phyloP scores from a whole-genome alignment of 2,888 invertebrate species.

The Chydorus sphaericus region DNA sequence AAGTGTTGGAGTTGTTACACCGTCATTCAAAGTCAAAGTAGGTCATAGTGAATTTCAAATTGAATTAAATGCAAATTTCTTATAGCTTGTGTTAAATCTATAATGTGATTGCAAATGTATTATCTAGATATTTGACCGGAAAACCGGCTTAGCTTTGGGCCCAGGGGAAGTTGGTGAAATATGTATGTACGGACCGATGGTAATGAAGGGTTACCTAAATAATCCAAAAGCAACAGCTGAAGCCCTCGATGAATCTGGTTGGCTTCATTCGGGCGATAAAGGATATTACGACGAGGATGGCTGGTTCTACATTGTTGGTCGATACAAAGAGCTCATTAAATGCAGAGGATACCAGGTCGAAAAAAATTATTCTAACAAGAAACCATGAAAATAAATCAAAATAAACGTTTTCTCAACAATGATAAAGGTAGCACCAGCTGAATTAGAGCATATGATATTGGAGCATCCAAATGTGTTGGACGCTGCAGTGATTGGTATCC shows the following conservation, averaged over 20 bases:
- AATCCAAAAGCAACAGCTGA: conserved; percentile 31
- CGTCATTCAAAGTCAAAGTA: no score
- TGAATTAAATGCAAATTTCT: no score
- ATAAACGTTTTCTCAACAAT: no score
- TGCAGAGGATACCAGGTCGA: conserved; percentile 33
- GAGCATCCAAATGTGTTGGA: conserved; percentile 55
- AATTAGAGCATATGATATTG: conserved; percentile 63
- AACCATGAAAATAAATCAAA: no score
- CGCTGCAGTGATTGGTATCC: conserved; percentile 63
- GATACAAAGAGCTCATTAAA: conserved; percentile 35
- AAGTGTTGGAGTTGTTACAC: no score
- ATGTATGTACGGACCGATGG: conserved; percentile 53
- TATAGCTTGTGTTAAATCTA: no score
- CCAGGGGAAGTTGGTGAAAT: conserved; percentile 55
- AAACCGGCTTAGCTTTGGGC: conserved; percentile 40
- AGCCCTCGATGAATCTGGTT: conserved; percentile 30
- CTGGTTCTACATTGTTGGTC: conserved; percentile 29
- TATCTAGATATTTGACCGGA: conserved; percentile 38
- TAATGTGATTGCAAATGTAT: conserved; percentile 41
- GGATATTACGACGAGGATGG: conserved; percentile 29
- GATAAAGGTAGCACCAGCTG: conserved; percentile 51
- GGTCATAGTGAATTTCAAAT: no score
- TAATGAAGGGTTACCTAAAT: conserved; percentile 36
- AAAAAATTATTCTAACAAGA: no score
- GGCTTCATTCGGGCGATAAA: conserved; percentile 27